These are phyloP conservation scores for Cheilosia scutellata DNA, from an alignment of 2,888 invertebrate species.

Conservation along the genomic window DNA sequence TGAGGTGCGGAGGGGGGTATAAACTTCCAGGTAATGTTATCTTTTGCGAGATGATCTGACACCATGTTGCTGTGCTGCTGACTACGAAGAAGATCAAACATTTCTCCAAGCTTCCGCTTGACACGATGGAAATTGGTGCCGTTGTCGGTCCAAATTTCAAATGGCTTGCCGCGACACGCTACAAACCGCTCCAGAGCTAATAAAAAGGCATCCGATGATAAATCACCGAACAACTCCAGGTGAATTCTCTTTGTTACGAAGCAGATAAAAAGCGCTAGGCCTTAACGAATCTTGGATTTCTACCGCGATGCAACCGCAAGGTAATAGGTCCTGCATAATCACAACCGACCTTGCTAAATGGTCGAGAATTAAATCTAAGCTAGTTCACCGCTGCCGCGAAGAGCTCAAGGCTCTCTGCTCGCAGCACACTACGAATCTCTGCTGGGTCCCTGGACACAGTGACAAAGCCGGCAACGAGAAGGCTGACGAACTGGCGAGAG, in stretches of 20 bases:
- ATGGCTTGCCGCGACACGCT: slow-evolving; percentile 10
- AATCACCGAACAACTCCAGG: background rate
- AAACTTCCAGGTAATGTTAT: too few relatives aligned
- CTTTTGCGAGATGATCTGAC: background rate
- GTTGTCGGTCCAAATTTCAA: slow-evolving; percentile 15
- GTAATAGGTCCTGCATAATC: slow-evolving; percentile 5
- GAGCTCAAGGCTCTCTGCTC: too few relatives aligned
- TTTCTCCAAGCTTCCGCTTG: background rate
- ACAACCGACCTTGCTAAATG: slow-evolving; percentile 5
- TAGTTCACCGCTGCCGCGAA: too few relatives aligned
- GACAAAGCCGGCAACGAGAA: too few relatives aligned
- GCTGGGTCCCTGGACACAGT: too few relatives aligned
- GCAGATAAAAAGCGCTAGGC: slow-evolving; percentile 10
- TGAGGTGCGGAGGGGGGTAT: too few relatives aligned
- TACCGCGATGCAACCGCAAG: background rate
- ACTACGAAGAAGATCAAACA: background rate
- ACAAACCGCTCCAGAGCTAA: slow-evolving; percentile 16
- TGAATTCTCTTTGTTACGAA: background rate
- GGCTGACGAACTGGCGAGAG: too few relatives aligned
- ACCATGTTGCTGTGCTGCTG: background rate
- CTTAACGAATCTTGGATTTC: background rate
- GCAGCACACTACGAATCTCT: too few relatives aligned
- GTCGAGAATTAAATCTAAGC: too few relatives aligned
- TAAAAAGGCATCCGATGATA: slow-evolving; percentile 16
- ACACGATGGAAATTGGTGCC: slow-evolving; percentile 10